Evolutionary conservation across 2,797 vertebrate species (phyloP), one percentile per base, ranked within the genome.

Genomic region (Enteromius anoplus): DNA sequence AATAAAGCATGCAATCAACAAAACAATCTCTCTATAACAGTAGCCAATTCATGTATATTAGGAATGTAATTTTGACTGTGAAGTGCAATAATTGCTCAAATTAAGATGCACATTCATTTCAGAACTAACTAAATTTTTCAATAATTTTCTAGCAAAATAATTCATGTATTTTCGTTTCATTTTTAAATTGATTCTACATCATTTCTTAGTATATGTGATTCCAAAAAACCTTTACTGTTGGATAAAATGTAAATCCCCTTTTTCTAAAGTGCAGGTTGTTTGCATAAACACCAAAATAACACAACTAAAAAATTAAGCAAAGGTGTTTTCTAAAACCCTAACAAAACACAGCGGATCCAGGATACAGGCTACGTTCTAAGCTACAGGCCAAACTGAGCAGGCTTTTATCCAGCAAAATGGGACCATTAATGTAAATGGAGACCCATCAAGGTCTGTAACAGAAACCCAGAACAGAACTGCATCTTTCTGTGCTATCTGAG

Each of bases 381-480:
- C 83, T 86, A 75, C 86, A 82, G 86, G 47, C 60, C 64, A 62
- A 85, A 85, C 62, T 58, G 83, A 42, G 58, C 68, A 87, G 75
- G 88, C 88, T 89, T 88, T 89, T 89, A 88, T 65, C 37, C 81
- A 76, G 64, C 83, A 85, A 89, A 88, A 88, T 88, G 79, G 84
- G 71, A 70, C 87, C 85, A 89, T 89, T 87, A 88, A 86, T 88
- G 88, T 86, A 88, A 88, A 87, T 88, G 86, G 82, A 87, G 76
- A 82, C 71, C 84, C 80, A 87, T 88, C 84, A 80, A 60, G 69
- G 79, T 69, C 87, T 86, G 83, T 89, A 88, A 89, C 83, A 84
- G 84, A 85, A 89, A 84, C 87, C 86, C 79, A 21, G 84, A 82
- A 86, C 84, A 84, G 78, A 87, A 87, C 82, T 84, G 86, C 83